Conservation (phyloP, 2,888 invertebrate genomes). For the Germaria angustata region DNA sequence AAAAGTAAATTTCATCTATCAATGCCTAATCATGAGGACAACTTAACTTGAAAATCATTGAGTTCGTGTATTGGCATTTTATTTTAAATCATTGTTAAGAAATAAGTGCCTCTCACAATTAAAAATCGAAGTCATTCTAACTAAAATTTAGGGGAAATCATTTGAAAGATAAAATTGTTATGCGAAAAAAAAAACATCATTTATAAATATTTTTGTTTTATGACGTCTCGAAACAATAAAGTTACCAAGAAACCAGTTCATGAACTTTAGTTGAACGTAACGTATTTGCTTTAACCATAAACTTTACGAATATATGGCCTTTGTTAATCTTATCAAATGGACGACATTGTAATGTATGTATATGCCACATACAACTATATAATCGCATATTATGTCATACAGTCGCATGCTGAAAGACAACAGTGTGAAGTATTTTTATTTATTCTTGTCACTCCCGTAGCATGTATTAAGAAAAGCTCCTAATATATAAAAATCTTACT, state of each 20-base stretch:
- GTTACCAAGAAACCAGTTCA: conserved; percentile 1
- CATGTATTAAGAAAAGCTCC: conserved; percentile 6
- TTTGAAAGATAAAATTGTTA: conserved; percentile 1
- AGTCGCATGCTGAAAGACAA: too few relatives aligned
- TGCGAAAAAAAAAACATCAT: background rate
- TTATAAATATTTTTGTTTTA: background rate
- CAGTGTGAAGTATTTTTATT: background rate
- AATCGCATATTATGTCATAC: too few relatives aligned
- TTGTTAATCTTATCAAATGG: too few relatives aligned
- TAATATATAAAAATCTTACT: conserved; percentile 35
- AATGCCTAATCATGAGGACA: background rate
- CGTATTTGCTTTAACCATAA: too few relatives aligned
- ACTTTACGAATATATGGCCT: too few relatives aligned
- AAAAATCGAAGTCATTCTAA: conserved; percentile 28
- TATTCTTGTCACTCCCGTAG: conserved; percentile 14
- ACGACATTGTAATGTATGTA: too few relatives aligned
- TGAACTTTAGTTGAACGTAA: too few relatives aligned
- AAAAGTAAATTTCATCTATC: too few relatives aligned
- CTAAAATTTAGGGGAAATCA: conserved; percentile 26
- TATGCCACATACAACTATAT: too few relatives aligned
- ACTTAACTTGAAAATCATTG: background rate
- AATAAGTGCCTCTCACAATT: background rate
- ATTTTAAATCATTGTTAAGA: background rate
- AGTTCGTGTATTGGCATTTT: too few relatives aligned
- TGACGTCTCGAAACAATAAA: background rate